Evolutionary conservation across 2,888 invertebrate species (phyloP), one percentile per base, ranked within the genome.

Genomic region (Drosophila colorata): DNA sequence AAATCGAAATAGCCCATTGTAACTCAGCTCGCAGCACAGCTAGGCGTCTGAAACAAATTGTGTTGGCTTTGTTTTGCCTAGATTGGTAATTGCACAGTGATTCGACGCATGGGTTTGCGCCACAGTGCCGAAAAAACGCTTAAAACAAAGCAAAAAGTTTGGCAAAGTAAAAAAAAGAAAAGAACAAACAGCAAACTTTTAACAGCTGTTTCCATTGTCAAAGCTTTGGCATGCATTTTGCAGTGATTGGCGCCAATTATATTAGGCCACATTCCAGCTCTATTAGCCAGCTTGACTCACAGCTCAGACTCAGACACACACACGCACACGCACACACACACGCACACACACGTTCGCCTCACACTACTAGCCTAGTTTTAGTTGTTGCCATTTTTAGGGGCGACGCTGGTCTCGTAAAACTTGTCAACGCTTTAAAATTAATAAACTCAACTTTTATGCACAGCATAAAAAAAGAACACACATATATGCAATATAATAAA

Each of bases 341-440:
- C 28, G 9, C 28, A 18, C 35, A 41, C 58, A 49, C 23, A 52
- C 52, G 52, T 43, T 33, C 41, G 33, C 28, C 65, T 66, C 69
- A 77, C 85, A 72, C 88, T 88, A 87, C 82, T 89, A 85, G 78
- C 88, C 89, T 78, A 84, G 82, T 87, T 83, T 88, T 47, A 65
- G 48, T 44, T 55, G 43, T 35, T 59, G 38, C 37, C 41, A 38
- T 20, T 53, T 55, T 72, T 48, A 66, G 58, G 60, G 78, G 69
- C 81, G 68, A 73, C 78, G 43, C 66, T 57, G 82, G 73, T 43
- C 74, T 80, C 83, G 68, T 83, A 87, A 88, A 83, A 84, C 70
- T 84, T 88, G 88, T 87, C 84, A 87, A 74, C 83, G 89, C 70
- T 88, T 87, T 68, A 87, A 86, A 84, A 84, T 88, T 87, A 84